These are phyloP conservation scores for Dasypogon diadema DNA, from an alignment of 2,888 invertebrate genomes.

Conservation along the genomic window DNA sequence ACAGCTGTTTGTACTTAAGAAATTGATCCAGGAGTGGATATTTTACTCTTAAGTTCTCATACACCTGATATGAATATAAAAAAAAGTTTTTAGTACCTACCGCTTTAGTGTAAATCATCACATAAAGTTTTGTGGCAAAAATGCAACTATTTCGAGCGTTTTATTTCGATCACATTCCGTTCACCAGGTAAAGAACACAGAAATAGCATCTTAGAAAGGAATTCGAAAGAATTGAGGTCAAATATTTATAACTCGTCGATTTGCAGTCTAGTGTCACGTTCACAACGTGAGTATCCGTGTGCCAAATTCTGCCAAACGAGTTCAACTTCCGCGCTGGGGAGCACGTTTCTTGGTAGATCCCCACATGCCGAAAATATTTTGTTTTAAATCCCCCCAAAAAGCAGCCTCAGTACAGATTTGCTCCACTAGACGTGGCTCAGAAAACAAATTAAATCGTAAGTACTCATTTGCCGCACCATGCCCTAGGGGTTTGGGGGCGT, in stretches of 20 bases:
- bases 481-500: background rate
- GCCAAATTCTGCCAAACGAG: slow-evolving; percentile 4
- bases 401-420: no score
- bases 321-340: slow-evolving; percentile 6
- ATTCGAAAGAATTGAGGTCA: background rate
- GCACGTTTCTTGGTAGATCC: background rate
- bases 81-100: no score
- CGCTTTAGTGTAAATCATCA: no score
- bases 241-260: background rate
- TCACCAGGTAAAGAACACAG: background rate
- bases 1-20: background rate
- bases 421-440: no score
- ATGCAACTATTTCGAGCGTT: no score
- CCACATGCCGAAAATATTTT: no score
- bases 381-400: no score
- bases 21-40: background rate
- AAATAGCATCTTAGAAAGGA: background rate
- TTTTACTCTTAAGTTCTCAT: no score
- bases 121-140: no score
- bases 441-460: no score
- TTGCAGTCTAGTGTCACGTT: background rate
- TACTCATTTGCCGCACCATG: no score
- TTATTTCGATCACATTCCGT: background rate
- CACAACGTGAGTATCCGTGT: background rate
- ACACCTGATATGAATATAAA: no score